A percentile compares a stretch with the other conserved stretches of the same genome.
These are phyloP conservation scores for Oncorhynchus nerka DNA, from an alignment of 2,113 vertebrate genomes.

Conservation along the genomic window DNA sequence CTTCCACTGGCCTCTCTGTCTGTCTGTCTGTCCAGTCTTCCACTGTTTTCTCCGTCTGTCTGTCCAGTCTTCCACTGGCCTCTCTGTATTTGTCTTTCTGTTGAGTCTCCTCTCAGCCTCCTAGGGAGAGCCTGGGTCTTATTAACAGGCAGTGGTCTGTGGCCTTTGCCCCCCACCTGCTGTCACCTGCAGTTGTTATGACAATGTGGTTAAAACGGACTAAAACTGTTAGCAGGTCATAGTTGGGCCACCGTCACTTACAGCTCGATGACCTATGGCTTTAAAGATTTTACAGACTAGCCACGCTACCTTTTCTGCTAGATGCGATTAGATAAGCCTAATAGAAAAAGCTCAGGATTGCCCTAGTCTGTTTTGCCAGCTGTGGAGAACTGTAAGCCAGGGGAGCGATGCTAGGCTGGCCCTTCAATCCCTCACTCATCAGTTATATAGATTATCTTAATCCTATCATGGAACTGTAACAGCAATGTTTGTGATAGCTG, in stretches of 20 bases:
- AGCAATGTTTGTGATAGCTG: constrained; percentile 1
- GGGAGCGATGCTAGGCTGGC: not conserved
- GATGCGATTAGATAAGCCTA: constrained; percentile 10
- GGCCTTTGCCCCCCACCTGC: constrained; percentile 30
- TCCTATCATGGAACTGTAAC: not conserved
- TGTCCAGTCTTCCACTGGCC: not conserved
- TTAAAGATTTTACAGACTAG: constrained; percentile 19
- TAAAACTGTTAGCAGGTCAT: constrained; percentile 42
- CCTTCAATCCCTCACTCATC: not conserved
- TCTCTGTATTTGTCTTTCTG: constrained; percentile 18
- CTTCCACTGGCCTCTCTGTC: no score
- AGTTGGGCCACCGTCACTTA: constrained; percentile 10
- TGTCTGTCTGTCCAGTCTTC: no score
- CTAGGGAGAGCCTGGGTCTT: constrained; percentile 28
- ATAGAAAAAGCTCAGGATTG: constrained; percentile 7
- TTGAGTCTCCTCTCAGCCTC: constrained; percentile 10
- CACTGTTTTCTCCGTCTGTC: no score
- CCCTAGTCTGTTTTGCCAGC: not conserved
- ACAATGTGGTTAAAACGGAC: constrained; percentile 33
- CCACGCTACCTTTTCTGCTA: not conserved
- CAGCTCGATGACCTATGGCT: constrained; percentile 19
- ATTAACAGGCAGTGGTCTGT: constrained; percentile 41
- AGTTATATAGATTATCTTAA: not conserved
- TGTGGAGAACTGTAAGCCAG: constrained; percentile 8
- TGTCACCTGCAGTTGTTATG: constrained; percentile 43